Evolutionary conservation across 1,140 invertebrate genomes (phyloP).

Genomic region (Drosophila prosaltans): DNA sequence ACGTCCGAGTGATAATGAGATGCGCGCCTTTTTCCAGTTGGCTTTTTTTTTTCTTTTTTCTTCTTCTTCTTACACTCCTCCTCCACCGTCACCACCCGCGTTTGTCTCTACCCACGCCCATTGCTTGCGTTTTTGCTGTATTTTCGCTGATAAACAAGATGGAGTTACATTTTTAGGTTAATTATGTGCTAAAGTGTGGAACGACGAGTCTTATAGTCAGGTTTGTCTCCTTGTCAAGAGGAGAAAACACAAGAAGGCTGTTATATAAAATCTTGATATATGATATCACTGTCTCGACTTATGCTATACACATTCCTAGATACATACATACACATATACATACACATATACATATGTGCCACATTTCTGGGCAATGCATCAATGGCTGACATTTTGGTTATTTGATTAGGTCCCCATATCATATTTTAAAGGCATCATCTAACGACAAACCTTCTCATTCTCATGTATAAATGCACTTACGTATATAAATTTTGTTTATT

Average conservation of each 20-base stretch:
- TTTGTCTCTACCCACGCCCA: conserved; percentile 19
- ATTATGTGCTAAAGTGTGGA: conserved; percentile 82
- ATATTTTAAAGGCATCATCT: conserved; percentile 16
- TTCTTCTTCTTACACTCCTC: neutral
- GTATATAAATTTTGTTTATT: conserved; percentile 46
- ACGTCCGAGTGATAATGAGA: conserved; percentile 83
- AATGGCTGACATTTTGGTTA: conserved; percentile 18
- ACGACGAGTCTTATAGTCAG: conserved; percentile 8
- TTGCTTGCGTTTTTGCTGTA: conserved; percentile 42
- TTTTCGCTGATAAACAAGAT: conserved; percentile 80
- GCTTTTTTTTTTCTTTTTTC: conserved; percentile 28
- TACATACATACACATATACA: too few relatives aligned
- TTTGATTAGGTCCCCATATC: conserved; percentile 5
- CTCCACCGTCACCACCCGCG: conserved; percentile 9
- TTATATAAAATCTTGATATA: conserved; percentile 45
- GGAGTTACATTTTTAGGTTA: conserved; percentile 83
- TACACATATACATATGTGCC: neutral
- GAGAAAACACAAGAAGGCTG: conserved; percentile 25
- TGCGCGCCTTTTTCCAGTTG: conserved; percentile 76
- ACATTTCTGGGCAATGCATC: conserved; percentile 22
- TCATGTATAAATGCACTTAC: conserved; percentile 14
- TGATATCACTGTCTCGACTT: conserved; percentile 46
- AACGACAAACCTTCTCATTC: conserved; percentile 23
- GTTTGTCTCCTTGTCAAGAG: conserved; percentile 29
- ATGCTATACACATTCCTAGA: too few relatives aligned